A percentile compares a stretch with the other conserved stretches of the same genome.
phyloP scores from a whole-genome alignment of 2,113 vertebrate species.

The Ptychochromis oligacanthus region DNA sequence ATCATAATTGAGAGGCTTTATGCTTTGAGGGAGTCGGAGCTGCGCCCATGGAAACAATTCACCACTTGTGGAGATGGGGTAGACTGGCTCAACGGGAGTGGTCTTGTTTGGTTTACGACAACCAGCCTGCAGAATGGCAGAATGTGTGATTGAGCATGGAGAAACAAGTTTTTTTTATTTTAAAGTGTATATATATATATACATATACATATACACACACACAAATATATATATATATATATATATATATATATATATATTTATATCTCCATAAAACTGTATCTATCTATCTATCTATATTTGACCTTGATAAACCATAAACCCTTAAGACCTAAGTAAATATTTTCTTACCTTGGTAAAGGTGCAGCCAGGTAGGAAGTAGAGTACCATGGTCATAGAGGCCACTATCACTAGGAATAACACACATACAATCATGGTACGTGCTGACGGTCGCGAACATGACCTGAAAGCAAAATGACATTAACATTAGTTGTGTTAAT shows the following conservation, averaged over 20 bases:
- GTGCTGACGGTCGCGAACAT: slow-evolving; percentile 84
- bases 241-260: no score
- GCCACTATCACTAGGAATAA: slow-evolving; percentile 84
- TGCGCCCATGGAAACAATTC: slow-evolving; percentile 91
- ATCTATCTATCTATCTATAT: no score
- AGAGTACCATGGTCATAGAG: slow-evolving; percentile 87
- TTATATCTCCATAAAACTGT: no score
- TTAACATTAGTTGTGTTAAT: neutral
- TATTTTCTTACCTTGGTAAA: slow-evolving; percentile 87
- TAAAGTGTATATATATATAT: neutral
- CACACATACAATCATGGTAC: slow-evolving; percentile 83
- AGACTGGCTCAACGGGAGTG: slow-evolving; percentile 76
- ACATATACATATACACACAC: no score
- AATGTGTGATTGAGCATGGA: neutral
- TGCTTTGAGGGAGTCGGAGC: slow-evolving; percentile 83
- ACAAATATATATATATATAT: no score
- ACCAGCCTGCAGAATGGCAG: slow-evolving; percentile 74
- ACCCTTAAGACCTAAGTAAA: neutral
- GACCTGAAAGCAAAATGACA: slow-evolving; percentile 51
- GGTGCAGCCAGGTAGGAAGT: slow-evolving; percentile 90
- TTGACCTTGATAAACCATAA: no score
- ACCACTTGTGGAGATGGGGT: slow-evolving; percentile 85
- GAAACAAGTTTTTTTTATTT: neutral
- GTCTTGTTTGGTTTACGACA: slow-evolving; percentile 84
- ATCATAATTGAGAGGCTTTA: slow-evolving; percentile 87